These are phyloP conservation scores for Catharus fuscescens DNA, from an alignment of 2,113 vertebrate genomes.

Conservation along the genomic window DNA sequence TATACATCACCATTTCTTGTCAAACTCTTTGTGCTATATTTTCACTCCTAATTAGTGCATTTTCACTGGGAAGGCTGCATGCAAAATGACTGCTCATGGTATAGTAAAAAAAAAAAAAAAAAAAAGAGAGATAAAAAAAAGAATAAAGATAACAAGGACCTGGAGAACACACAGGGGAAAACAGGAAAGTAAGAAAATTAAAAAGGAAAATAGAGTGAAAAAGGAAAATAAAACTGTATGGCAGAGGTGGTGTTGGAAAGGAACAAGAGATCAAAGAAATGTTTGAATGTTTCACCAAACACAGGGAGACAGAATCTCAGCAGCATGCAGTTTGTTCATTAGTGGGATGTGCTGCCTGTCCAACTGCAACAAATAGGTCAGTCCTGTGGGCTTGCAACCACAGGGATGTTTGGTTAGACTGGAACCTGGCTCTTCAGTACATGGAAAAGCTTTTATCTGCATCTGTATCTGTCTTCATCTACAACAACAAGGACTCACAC, in stretches of 20 bases:
- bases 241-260: background rate
- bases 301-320: background rate
- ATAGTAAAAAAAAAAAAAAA: fast-evolving
- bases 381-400: background rate
- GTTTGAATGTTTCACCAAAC: background rate
- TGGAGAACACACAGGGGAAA: background rate
- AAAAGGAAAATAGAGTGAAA: background rate
- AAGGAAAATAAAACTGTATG: background rate
- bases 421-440: background rate
- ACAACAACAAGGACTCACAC: background rate
- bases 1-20: background rate
- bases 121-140: fast-evolving
- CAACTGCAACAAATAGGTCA: fast-evolving
- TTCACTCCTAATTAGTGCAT: background rate
- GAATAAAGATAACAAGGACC: background rate
- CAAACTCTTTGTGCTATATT: background rate
- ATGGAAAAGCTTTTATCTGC: background rate
- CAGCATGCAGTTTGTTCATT: background rate
- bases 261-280: background rate
- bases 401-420: background rate
- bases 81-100: background rate
- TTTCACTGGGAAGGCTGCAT: background rate
- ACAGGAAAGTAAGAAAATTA: background rate
- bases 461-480: fast-evolving
- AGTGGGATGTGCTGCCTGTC: background rate